A percentile compares a stretch with the other conserved stretches of the same genome.
phyloP scores from a whole-genome alignment of 1,140 invertebrate species.

The Lucilia sericata region DNA sequence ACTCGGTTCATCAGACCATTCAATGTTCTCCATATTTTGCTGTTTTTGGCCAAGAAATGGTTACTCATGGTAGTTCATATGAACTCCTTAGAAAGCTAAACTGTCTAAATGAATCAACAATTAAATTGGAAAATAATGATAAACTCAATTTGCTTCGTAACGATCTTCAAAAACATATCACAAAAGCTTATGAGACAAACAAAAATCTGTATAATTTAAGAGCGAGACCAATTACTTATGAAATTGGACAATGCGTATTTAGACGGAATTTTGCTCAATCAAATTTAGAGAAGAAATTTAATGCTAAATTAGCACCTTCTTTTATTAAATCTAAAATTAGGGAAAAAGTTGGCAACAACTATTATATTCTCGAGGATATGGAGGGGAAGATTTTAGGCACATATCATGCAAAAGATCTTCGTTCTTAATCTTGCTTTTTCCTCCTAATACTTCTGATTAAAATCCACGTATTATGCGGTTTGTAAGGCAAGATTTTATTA shows the following conservation, averaged over 20 bases:
- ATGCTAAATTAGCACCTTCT: slow-evolving; percentile 30
- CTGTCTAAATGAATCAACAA: background rate
- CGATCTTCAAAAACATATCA: slow-evolving; percentile 4
- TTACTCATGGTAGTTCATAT: slow-evolving; percentile 30
- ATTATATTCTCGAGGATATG: background rate
- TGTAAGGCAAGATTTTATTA: background rate
- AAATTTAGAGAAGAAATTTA: background rate
- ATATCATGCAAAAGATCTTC: slow-evolving; percentile 9
- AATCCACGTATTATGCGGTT: background rate
- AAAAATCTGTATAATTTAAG: background rate
- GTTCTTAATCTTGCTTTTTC: background rate
- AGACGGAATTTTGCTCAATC: slow-evolving; percentile 35
- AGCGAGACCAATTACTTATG: background rate
- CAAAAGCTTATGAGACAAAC: background rate
- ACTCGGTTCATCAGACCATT: background rate
- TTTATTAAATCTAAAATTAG: background rate
- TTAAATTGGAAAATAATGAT: background rate
- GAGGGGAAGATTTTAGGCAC: background rate
- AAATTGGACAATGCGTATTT: slow-evolving; percentile 29
- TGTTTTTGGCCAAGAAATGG: slow-evolving; percentile 23
- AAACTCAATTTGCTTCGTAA: background rate
- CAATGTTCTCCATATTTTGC: slow-evolving; percentile 26
- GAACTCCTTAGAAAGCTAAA: background rate
- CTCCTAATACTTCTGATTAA: background rate
- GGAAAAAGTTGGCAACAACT: background rate